Evolutionary conservation across 1,140 invertebrate genomes (phyloP).

Genomic region (Rhagoletis pomonella): DNA sequence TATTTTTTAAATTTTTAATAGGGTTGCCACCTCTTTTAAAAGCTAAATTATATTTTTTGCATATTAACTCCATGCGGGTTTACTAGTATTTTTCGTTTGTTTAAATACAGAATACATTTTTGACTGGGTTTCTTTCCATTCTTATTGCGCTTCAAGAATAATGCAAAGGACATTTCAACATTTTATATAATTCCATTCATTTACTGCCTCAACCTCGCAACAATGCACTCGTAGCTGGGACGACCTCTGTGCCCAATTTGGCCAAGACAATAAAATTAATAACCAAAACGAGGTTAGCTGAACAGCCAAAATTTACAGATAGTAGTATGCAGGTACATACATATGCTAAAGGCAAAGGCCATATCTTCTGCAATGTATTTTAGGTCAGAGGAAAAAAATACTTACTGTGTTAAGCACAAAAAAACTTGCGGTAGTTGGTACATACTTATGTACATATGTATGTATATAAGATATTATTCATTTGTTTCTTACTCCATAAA

Average conservation of each 20-base stretch:
- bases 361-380: background rate
- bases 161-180: too few species aligned
- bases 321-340: background rate
- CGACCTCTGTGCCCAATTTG: constrained; percentile 3
- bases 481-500: too few species aligned
- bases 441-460: too few species aligned
- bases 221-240: background rate
- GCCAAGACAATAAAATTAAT: constrained; percentile 41
- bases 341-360: background rate
- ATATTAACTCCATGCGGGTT: too few species aligned
- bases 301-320: constrained; percentile 11
- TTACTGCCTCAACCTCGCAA: background rate
- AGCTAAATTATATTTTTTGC: too few species aligned
- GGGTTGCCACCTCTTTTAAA: too few species aligned
- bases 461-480: too few species aligned
- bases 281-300: constrained; percentile 32
- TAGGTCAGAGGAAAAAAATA: constrained; percentile 38
- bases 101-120: too few species aligned
- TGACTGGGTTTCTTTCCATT: too few species aligned
- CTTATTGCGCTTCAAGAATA: too few species aligned
- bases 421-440: background rate
- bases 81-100: too few species aligned
- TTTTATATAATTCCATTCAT: background rate
- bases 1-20: too few species aligned
- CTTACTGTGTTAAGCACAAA: background rate